Evolutionary conservation across 2,888 invertebrate species (phyloP).

Genomic region (Drosophila antonietae): DNA sequence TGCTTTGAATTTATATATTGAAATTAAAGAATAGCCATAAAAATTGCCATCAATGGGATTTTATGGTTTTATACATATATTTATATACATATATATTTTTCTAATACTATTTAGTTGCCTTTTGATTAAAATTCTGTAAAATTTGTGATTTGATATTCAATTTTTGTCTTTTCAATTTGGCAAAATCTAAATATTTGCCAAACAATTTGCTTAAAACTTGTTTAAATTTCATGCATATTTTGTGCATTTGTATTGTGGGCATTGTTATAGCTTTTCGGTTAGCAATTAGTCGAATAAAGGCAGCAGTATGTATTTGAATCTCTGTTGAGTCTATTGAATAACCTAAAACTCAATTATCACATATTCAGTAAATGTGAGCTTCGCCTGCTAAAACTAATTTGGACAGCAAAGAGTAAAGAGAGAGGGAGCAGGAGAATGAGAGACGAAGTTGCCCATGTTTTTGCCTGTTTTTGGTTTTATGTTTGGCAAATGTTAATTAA

Average conservation of each 20-base stretch:
- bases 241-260: conserved; percentile 3
- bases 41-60: conserved; percentile 34
- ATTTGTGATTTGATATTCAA: conserved; percentile 4
- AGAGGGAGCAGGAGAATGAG: neutral
- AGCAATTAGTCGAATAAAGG: conserved; percentile 34
- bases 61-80: conserved; percentile 3
- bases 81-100: conserved; percentile 8
- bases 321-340: conserved; percentile 45
- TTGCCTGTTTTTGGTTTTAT: conserved; percentile 36
- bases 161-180: neutral
- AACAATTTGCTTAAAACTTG: conserved; percentile 21
- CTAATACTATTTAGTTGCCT: conserved; percentile 5
- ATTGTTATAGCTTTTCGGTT: conserved; percentile 9
- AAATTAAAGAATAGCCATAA: conserved; percentile 43
- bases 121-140: conserved; percentile 1
- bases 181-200: conserved; percentile 23
- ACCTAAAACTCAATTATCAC: conserved; percentile 70
- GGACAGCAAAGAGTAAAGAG: neutral
- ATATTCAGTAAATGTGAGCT: conserved; percentile 52
- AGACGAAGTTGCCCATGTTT: conserved; percentile 1
- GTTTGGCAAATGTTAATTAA: conserved; percentile 70
- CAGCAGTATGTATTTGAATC: neutral
- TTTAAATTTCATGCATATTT: conserved; percentile 32
- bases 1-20: conserved; percentile 48
- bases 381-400: conserved; percentile 44